Conservation (phyloP, 2,888 invertebrate species). For the Heliconius aoede region DNA sequence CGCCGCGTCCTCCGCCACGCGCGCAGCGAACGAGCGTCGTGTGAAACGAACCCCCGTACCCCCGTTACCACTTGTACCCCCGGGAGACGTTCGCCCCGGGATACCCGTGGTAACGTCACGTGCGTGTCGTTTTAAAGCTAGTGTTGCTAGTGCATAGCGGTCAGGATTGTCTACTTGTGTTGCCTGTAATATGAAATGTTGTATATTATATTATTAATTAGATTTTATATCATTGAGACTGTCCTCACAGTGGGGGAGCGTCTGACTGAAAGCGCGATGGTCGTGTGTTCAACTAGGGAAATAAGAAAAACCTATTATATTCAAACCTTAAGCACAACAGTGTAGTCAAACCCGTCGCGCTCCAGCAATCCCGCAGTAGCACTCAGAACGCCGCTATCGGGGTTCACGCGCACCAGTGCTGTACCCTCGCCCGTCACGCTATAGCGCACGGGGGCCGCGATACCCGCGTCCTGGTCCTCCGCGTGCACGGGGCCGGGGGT, state of each 20-base stretch:
- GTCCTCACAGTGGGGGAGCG: too few species aligned
- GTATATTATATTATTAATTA: background rate
- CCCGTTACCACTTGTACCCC: conserved; percentile 60
- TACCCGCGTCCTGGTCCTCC: conserved; percentile 91
- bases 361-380: conserved; percentile 81
- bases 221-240: too few species aligned
- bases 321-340: conserved; percentile 89
- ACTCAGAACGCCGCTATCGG: conserved; percentile 85
- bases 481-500: conserved; percentile 90
- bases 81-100: conserved; percentile 51
- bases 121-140: conserved; percentile 87
- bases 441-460: conserved; percentile 89
- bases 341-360: conserved; percentile 87
- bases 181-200: conserved; percentile 77
- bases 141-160: conserved; percentile 92
- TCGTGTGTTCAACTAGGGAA: too few species aligned
- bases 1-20: conserved; percentile 90
- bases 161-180: conserved; percentile 93
- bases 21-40: conserved; percentile 87
- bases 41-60: conserved; percentile 85
- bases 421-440: conserved; percentile 82
- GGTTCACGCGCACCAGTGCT: conserved; percentile 85
- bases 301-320: too few species aligned
- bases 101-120: conserved; percentile 69
- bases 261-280: too few species aligned